Percentiles rank a stretch among this genome's conserved stretches.
These are phyloP conservation scores for Dermatemys mawii DNA, from an alignment of 2,113 vertebrate genomes.

Conservation along the genomic window DNA sequence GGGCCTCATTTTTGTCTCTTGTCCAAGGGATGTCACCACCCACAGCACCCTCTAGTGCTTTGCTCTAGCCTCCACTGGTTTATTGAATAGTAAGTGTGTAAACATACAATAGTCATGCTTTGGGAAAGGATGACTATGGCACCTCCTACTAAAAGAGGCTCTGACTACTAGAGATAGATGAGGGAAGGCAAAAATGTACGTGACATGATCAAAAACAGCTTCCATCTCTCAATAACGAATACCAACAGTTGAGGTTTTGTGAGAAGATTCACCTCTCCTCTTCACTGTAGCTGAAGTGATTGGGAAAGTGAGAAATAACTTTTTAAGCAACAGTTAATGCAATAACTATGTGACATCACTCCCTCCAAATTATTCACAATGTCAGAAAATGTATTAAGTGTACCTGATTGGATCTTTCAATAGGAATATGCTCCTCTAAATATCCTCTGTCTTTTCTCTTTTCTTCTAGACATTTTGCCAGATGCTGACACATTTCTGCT, in stretches of 20 bases:
- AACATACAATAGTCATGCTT: not conserved
- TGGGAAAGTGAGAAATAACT: not conserved
- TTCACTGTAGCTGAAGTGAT: not conserved
- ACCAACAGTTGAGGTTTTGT: fast-evolving
- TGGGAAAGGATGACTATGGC: not conserved
- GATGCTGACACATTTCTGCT: slow-evolving; percentile 90
- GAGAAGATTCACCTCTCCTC: not conserved
- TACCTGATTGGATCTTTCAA: slow-evolving; percentile 77
- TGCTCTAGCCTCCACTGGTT: not conserved
- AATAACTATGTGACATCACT: not conserved
- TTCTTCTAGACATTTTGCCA: slow-evolving; percentile 84
- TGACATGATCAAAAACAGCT: not conserved
- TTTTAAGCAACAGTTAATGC: not conserved
- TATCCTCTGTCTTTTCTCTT: slow-evolving; percentile 37
- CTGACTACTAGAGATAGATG: not conserved
- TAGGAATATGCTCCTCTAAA: slow-evolving; percentile 26
- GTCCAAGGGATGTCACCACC: not conserved
- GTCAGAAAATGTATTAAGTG: slow-evolving; percentile 12
- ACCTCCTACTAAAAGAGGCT: not conserved
- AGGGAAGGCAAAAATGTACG: not conserved
- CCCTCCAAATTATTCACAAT: not conserved
- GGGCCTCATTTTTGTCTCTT: not conserved
- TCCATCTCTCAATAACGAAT: not conserved
- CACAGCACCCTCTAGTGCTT: slow-evolving; percentile 53
- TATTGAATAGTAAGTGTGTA: not conserved